Evolutionary conservation across 2,888 invertebrate genomes (phyloP).

Genomic region (Tipula lateralis): DNA sequence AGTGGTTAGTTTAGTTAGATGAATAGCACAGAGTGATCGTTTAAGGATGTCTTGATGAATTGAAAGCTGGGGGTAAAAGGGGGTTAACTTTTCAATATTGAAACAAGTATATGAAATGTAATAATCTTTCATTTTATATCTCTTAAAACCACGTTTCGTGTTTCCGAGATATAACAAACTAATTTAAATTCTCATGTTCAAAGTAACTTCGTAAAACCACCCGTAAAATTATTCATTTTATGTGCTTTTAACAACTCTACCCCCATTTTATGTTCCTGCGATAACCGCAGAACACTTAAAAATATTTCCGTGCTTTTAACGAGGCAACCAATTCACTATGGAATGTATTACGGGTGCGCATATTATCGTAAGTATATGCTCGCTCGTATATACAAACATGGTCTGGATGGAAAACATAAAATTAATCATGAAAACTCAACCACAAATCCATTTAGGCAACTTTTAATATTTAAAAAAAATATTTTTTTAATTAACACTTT

Average conservation of each 20-base stretch:
- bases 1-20: too few species aligned
- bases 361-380: background rate
- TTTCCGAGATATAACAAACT: too few species aligned
- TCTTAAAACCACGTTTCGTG: too few species aligned
- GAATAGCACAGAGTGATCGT: too few species aligned
- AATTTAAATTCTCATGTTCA: background rate
- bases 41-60: too few species aligned
- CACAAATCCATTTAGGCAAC: constrained; percentile 11
- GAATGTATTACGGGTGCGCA: background rate
- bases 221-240: background rate
- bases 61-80: too few species aligned
- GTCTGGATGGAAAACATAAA: background rate
- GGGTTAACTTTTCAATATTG: too few species aligned
- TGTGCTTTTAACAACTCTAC: background rate
- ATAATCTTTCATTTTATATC: too few species aligned
- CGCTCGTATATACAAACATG: background rate
- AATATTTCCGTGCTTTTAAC: background rate
- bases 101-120: too few species aligned
- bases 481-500: background rate
- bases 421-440: background rate
- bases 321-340: background rate
- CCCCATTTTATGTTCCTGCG: background rate
- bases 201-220: background rate
- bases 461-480: background rate
- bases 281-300: background rate